These are phyloP conservation scores for Papilio demoleus DNA, from an alignment of 2,888 invertebrate genomes.

Conservation along the genomic window DNA sequence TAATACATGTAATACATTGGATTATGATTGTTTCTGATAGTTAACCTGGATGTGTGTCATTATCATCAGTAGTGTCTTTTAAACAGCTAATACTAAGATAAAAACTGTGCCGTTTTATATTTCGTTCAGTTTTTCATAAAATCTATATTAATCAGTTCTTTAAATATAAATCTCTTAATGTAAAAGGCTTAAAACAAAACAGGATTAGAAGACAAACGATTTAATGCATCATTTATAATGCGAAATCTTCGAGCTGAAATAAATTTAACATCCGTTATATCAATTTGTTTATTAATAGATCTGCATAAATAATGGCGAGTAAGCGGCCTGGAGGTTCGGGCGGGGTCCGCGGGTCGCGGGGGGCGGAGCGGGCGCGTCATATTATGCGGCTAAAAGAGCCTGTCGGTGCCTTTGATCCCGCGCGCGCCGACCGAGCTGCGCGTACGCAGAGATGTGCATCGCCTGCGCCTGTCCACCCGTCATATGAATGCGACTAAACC, in stretches of 20 bases:
- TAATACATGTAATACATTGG: neutral
- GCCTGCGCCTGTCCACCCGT: conserved; percentile 81
- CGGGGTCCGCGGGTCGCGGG: conserved; percentile 73
- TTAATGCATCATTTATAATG: conserved; percentile 36
- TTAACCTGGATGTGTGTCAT: neutral
- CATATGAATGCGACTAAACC: conserved; percentile 83
- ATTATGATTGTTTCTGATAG: neutral
- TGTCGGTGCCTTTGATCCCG: conserved; percentile 83
- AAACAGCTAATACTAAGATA: neutral
- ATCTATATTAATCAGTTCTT: neutral
- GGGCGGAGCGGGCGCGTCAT: conserved; percentile 78
- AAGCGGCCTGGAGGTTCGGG: conserved; percentile 72
- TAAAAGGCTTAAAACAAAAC: conserved; percentile 14
- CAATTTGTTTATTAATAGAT: conserved; percentile 82
- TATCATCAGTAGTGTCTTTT: neutral
- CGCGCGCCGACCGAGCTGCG: conserved; percentile 56
- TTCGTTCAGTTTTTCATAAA: neutral
- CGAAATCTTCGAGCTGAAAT: conserved; percentile 41
- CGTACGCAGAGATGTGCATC: conserved; percentile 67
- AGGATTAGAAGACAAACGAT: conserved; percentile 15
- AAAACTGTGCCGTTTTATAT: neutral
- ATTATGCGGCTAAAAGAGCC: conserved; percentile 83
- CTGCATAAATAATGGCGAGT: conserved; percentile 81
- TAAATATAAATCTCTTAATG: neutral
- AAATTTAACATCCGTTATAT: conserved; percentile 70